A percentile compares a stretch with the other conserved stretches of the same genome.
Evolutionary conservation across 2,113 vertebrate species (phyloP).

Genomic region (Clinocottus analis): DNA sequence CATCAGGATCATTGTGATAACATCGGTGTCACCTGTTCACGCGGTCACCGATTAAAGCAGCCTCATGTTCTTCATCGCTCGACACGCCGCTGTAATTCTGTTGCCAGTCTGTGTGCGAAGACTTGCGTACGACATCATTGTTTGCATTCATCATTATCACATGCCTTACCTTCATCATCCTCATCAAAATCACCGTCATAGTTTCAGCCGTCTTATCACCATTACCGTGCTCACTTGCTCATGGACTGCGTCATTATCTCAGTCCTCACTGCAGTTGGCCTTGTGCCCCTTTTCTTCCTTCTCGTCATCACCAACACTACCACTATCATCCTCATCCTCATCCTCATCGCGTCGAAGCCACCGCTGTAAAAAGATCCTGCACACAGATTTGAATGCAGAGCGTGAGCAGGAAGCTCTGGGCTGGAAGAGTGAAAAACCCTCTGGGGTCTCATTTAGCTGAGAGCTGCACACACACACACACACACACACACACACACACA

Average conservation of each 20-base stretch:
- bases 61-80: too few species aligned
- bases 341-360: neutral
- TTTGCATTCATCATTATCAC: too few species aligned
- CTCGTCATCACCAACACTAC: neutral
- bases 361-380: neutral
- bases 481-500: neutral
- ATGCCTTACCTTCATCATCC: too few species aligned
- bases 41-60: too few species aligned
- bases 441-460: constrained; percentile 44
- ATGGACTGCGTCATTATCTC: neutral
- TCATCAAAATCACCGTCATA: neutral
- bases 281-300: neutral
- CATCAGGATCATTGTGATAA: too few species aligned
- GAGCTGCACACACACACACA: neutral
- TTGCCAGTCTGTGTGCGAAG: too few species aligned
- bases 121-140: too few species aligned
- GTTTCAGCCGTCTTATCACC: neutral
- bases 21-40: neutral
- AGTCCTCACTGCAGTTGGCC: neutral
- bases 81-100: too few species aligned
- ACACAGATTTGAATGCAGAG: constrained; percentile 12
- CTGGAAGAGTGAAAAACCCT: constrained; percentile 23
- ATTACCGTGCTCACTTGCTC: too few species aligned
- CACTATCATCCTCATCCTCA: neutral
- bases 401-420: constrained; percentile 23